Evolutionary conservation across 1,140 invertebrate genomes (phyloP).

Genomic region (Ptiloglossa arizonensis): DNA sequence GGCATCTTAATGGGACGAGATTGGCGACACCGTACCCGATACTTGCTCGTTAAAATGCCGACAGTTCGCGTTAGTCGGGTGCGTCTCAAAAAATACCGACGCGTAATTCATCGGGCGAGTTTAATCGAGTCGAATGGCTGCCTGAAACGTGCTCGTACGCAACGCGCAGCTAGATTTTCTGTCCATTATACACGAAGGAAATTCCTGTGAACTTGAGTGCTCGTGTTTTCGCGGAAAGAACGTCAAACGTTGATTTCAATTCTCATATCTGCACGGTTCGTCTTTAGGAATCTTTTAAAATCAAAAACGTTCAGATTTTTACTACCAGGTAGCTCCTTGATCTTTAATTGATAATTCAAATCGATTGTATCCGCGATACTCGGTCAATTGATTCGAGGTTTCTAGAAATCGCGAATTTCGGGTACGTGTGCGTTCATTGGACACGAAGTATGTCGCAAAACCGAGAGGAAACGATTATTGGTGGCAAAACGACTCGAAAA

Average conservation of each 20-base stretch:
- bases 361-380: no score
- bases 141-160: background rate
- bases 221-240: background rate
- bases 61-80: conserved; percentile 13
- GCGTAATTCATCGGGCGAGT: conserved; percentile 3
- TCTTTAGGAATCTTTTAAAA: no score
- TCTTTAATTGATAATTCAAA: no score
- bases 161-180: background rate
- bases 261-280: no score
- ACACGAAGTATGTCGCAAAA: no score
- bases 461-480: background rate
- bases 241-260: no score
- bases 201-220: background rate
- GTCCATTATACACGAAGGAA: background rate
- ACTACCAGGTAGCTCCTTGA: no score
- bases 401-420: no score
- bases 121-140: background rate
- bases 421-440: no score
- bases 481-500: background rate
- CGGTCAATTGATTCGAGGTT: no score
- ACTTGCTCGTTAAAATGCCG: conserved; percentile 21
- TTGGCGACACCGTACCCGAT: background rate
- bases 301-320: no score
- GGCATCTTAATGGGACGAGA: conserved; percentile 25
- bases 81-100: background rate